Evolutionary conservation across 1,140 invertebrate species (phyloP), one percentile per base, ranked within the genome.

Genomic region (Achatina immaculata): DNA sequence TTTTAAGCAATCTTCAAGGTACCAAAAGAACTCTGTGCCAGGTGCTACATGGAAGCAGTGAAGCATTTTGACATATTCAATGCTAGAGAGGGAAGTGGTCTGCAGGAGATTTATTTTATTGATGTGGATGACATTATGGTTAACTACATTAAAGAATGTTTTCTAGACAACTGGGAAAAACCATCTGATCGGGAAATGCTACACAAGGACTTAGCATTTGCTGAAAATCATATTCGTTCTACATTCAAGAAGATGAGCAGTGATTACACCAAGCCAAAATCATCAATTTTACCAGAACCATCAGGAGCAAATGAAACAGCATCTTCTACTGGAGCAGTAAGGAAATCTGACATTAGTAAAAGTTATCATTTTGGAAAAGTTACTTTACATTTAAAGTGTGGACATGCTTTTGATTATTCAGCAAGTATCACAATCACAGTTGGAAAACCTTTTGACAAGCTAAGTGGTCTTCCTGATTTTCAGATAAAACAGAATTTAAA

Each of bases 361-460:
- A 38, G 2, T 69, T 69, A 69, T 69, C 21, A 69, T 2, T 69
- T 69, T 42, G 68, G 68, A 42, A 69, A 69, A 69, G 42, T 43
- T 40, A 69, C 36, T 42, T 43, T 69, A 21, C 36, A 43, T 4
- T 24, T 69, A 4, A 4, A 43, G 16, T 40, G 36, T 28, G 24
- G 40, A 43, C 38, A 42, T 69, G 68, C 68, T 42, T 24, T 69
- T 14, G 68, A 69, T 9, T 16, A 1, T 42, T 11, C 14, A 40
- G 24, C 68, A 69, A 38, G 42, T n/a, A 24, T 73, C 28, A 45
- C 34, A 11, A 51, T 73, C 43, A 48, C 28, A 28, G 0, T 73
- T 48, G 71, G 71, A 14, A 45, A 73, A 34, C 43, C 71, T n/a
- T 73, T 73, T 73, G 71, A 73, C 31, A 73, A 73, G 48, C 71